Percentiles rank a stretch among this genome's conserved stretches.
phyloP scores from a whole-genome alignment of 2,113 vertebrate species.

The Psilopsiagon aymara region DNA sequence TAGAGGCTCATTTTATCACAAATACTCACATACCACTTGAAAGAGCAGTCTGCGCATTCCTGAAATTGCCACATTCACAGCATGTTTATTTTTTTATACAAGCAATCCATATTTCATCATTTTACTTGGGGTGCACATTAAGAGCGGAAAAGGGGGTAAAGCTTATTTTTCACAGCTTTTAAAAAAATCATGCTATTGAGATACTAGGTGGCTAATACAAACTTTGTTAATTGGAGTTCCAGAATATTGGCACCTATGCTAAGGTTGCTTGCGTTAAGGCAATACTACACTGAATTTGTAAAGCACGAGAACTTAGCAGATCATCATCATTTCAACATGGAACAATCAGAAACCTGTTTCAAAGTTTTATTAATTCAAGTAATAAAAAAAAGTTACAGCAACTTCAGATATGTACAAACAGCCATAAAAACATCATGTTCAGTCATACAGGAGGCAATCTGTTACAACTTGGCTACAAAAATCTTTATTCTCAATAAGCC shows the following conservation, averaged over 20 bases:
- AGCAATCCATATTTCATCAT: not conserved
- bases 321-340: not conserved
- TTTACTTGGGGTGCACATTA: not conserved
- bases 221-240: not conserved
- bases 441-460: not conserved
- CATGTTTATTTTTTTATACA: not conserved
- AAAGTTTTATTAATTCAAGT: slow-evolving; percentile 70
- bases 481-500: not conserved
- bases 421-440: not conserved
- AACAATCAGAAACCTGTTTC: slow-evolving; percentile 30
- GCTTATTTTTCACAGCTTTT: not conserved
- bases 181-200: not conserved
- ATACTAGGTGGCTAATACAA: not conserved
- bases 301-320: not conserved
- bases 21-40: not conserved
- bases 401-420: slow-evolving; percentile 66
- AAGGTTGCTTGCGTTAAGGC: not conserved
- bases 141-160: not conserved
- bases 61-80: not conserved
- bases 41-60: not conserved
- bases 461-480: not conserved
- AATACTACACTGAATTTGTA: not conserved
- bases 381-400: slow-evolving; percentile 68
- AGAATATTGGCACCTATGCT: not conserved
- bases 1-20: not conserved